Percentiles rank a stretch among this genome's conserved stretches.
Evolutionary conservation across 2,797 vertebrate genomes (phyloP).

Genomic region (Pantherophis vulpinus): DNA sequence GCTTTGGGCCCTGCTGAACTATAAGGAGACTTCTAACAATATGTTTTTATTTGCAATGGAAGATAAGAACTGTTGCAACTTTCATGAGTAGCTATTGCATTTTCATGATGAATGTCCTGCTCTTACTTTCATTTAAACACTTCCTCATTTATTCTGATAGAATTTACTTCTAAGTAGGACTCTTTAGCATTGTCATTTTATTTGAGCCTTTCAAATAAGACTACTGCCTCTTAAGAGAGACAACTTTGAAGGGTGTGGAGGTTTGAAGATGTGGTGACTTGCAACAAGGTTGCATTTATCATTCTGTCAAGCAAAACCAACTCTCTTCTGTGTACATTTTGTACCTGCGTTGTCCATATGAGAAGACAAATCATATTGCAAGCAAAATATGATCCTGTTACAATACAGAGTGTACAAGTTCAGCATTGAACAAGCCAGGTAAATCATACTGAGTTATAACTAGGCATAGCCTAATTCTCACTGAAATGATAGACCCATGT

Average conservation of each 20-base stretch:
- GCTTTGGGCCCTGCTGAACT: conserved; percentile 11
- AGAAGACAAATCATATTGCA: neutral
- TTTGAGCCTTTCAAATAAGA: neutral
- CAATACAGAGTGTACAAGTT: neutral
- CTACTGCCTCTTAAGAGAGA: neutral
- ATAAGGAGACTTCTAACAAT: conserved; percentile 25
- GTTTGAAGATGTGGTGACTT: neutral
- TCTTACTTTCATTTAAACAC: neutral
- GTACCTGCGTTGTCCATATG: conserved; percentile 7
- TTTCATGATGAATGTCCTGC: neutral
- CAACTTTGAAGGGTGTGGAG: neutral
- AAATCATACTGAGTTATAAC: neutral
- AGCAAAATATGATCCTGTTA: neutral
- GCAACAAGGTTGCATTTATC: neutral
- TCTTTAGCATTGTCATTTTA: neutral
- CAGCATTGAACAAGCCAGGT: neutral
- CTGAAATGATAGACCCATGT: neutral
- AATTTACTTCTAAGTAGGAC: neutral
- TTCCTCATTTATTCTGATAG: neutral
- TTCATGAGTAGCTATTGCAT: conserved; percentile 11
- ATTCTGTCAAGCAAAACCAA: conserved; percentile 1
- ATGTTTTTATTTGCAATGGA: conserved; percentile 21
- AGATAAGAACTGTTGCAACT: conserved; percentile 11
- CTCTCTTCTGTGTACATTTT: neutral
- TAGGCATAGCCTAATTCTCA: neutral